These are phyloP conservation scores for Drosophila sp. DNA, from an alignment of 1,140 invertebrate genomes.

Conservation along the genomic window DNA sequence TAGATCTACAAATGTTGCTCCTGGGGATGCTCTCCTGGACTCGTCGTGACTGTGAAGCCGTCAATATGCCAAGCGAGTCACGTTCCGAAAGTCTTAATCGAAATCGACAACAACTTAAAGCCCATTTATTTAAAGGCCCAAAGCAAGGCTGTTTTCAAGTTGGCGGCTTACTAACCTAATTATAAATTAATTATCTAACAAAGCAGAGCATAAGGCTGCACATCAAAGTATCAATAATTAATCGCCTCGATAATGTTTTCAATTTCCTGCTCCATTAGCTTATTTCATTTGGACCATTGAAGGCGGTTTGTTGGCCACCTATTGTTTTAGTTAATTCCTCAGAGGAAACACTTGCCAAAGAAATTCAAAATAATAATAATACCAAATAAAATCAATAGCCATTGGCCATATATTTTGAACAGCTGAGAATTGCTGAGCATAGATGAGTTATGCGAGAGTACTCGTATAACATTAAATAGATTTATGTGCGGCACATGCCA, in stretches of 20 bases:
- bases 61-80: conserved; percentile 72
- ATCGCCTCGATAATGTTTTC: conserved; percentile 81
- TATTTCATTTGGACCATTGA: conserved; percentile 57
- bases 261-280: conserved; percentile 81
- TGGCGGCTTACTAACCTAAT: conserved; percentile 71
- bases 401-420: not conserved
- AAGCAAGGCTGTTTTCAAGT: conserved; percentile 25
- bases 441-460: conserved; percentile 53
- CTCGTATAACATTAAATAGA: conserved; percentile 52
- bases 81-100: conserved; percentile 72
- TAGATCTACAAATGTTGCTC: conserved; percentile 35
- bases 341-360: conserved; percentile 8
- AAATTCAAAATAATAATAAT: no score
- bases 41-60: conserved; percentile 48
- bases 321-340: conserved; percentile 57
- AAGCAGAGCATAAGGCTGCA: conserved; percentile 36
- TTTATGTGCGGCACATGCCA: conserved; percentile 55
- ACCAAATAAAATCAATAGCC: conserved; percentile 41
- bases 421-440: conserved; percentile 14
- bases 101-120: conserved; percentile 59
- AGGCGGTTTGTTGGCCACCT: conserved; percentile 45
- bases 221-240: conserved; percentile 83
- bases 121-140: conserved; percentile 26
- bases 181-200: conserved; percentile 79
- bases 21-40: not conserved